phyloP scores from a whole-genome alignment of 2,797 vertebrate genomes.

The Falco novaeseelandiae region DNA sequence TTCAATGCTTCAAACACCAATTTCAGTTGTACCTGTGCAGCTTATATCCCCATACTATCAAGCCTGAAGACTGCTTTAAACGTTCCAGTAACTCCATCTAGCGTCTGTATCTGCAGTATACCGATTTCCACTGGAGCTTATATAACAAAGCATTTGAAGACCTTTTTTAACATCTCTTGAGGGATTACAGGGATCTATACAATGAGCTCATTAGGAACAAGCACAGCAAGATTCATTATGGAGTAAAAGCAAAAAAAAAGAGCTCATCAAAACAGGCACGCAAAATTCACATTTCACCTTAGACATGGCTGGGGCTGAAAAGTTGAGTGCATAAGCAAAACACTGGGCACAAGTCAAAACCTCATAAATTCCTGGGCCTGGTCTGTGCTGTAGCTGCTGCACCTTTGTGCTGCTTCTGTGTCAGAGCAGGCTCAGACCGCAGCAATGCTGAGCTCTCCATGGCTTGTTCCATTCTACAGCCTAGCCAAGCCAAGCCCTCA shows the following conservation, averaged over 20 bases:
- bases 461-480: not conserved
- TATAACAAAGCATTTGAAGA: not conserved
- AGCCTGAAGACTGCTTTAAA: not conserved
- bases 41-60: not conserved
- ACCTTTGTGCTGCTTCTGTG: not conserved
- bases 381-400: not conserved
- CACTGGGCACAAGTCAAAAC: not conserved
- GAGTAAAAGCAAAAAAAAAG: not conserved
- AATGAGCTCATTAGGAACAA: not conserved
- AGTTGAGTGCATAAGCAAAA: not conserved
- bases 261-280: not conserved
- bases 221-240: not conserved
- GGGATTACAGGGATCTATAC: not conserved
- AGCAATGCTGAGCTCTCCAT: not conserved
- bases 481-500: not conserved
- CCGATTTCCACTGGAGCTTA: not conserved
- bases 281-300: not conserved
- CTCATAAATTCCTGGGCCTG: not conserved
- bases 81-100: slow-evolving; percentile 59
- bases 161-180: not conserved
- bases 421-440: not conserved
- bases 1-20: not conserved
- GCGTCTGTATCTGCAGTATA: not conserved
- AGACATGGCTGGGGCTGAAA: not conserved
- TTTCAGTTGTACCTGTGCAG: not conserved